Base-by-base conservation (phyloP, 2,888 invertebrate species). In the Latrodectus elegans region DNA sequence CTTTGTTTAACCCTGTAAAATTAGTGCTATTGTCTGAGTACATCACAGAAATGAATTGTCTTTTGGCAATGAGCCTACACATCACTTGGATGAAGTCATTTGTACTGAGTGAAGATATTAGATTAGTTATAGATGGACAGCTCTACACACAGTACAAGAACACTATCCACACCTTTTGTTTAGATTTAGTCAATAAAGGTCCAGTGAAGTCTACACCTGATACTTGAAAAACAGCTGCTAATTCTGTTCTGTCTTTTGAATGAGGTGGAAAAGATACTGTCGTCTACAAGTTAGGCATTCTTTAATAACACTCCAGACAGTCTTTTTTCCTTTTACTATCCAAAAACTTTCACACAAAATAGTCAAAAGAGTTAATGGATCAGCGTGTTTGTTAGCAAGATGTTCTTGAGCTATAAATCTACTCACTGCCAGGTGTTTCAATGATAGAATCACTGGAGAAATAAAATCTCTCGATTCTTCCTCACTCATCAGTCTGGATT, bases 1-100 rank as follows among this genome's bases (percentile, higher is more conserved):
- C 12, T 10, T 22, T 3, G n/a, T 76, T 76, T 14, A 67, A n/a
- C 4, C 76, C 76, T 14, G 65, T 76, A 38, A 76, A 65, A 17
- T 76, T 76, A 10, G 49, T 65, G 1, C 76, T 65, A n/a, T 76
- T 76, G 49, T 76, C 76, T 22, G 76, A 76, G 65, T 76, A 76
- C 49, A 64, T 8, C 10, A 65, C 15, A 0, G 65, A 38, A 15
- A 49, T 12, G 3, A 0, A 4, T 64, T 64, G 64, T 65, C 76
- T 64, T 76, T 65, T 15, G 22, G 70, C 11, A 52, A 79, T 79
- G 17, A 68, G 70, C 2, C 70, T 4, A 8, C 71, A 8, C 26
- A 79, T 26, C n/a, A 52, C 51, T 49, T 53, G 65, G 10, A 77
- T 17, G 22, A 79, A 79, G 38, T 51, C 52, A 14, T 70, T 55